A percentile compares a stretch with the other conserved stretches of the same genome.
phyloP scores from a whole-genome alignment of 2,888 invertebrate genomes.

The Euzetes globulus region DNA sequence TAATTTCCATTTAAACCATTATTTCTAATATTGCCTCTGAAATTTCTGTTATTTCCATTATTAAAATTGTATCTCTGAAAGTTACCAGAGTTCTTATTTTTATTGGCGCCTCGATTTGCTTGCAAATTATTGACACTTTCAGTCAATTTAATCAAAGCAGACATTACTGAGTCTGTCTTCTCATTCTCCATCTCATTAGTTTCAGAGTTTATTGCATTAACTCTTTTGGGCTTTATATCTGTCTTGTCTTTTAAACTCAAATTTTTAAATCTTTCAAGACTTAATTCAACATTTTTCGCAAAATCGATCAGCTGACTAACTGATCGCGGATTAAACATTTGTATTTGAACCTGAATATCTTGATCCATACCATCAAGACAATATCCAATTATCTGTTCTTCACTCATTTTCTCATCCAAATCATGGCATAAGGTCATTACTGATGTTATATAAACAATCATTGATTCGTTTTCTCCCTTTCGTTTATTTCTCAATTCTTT shows the following conservation, averaged over 20 bases:
- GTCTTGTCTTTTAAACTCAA: neutral
- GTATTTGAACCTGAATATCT: neutral
- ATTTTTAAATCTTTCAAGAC: neutral
- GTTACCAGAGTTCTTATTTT: neutral
- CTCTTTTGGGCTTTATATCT: neutral
- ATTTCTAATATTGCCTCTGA: neutral
- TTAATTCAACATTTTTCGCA: neutral
- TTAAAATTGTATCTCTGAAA: neutral
- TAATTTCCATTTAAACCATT: neutral
- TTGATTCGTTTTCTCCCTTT: neutral
- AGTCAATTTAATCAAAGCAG: neutral
- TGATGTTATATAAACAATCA: neutral
- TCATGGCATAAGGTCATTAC: conserved; percentile 4
- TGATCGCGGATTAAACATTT: neutral
- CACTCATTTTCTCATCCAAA: neutral
- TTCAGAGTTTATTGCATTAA: neutral
- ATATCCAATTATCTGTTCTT: neutral
- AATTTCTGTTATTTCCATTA: neutral
- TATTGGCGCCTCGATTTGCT: neutral
- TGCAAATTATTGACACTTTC: neutral
- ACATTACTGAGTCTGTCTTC: neutral
- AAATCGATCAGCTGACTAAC: neutral
- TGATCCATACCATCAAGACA: neutral
- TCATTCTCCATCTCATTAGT: no score
- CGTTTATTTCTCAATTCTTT: neutral